Evolutionary conservation across 2,888 invertebrate species (phyloP), one percentile per base, ranked within the genome.

Genomic region (Epinotia nisella): DNA sequence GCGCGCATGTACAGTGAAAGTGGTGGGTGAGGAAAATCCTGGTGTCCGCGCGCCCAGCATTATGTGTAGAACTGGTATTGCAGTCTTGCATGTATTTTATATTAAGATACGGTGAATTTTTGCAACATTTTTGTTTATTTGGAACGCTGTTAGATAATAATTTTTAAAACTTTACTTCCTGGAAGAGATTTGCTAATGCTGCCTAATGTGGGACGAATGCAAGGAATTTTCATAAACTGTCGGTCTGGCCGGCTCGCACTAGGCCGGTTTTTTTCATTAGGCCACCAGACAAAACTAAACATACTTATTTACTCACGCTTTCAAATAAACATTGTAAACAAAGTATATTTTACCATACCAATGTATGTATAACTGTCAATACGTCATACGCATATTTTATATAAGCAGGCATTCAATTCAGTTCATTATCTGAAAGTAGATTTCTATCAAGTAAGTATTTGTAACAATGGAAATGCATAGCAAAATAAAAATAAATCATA

Each of bases 11-110:
- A 17, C 35, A 74, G 79, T 76, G 77, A 79, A 77, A 79, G 77
- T 78, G 59, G 75, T 55, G 61, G 59, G 75, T 55, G 61, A 77
- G 79, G 77, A 79, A 79, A 78, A 76, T 75, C 75, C 77, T 75
- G 72, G 56, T 58, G 41, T 66, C 41, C 66, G 65, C 56, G 58
- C 45, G 55, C 24, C 29, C 53, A 17, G 15, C 13, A n/a, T 56
- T 56, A 15, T 66, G 41, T n/a, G 29, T 56, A 39, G 10, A 10
- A 39, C 66, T 24, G 51, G 41, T 39, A 24, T 56, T 41, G 55
- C 55, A 53, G 9, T 55, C 7, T 9, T 65, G 35, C 39, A 56
- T 66, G 41, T 66, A 55, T 65, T 65, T 21, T 19, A 65, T 65
- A 24, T 19, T 21, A 1, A 24, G 21, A 61, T 39, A 59, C 3